A percentile compares a stretch with the other conserved stretches of the same genome.
These are phyloP conservation scores for Drosophila phalerata DNA, from an alignment of 2,888 invertebrate species.

Conservation along the genomic window DNA sequence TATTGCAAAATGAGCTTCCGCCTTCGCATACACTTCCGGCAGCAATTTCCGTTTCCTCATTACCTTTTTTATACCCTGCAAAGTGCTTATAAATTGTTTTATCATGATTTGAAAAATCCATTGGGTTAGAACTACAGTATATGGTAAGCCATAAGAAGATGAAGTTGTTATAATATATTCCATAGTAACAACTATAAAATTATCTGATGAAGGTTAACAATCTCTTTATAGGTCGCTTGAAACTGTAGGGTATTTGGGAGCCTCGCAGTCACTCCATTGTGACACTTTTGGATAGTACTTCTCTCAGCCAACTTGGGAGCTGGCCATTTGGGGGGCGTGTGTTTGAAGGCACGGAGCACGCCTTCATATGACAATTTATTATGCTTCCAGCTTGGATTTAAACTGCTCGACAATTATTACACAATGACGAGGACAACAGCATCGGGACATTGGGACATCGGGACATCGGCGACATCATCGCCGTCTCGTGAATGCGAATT, in stretches of 20 bases:
- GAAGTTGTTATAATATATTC: constrained; percentile 1
- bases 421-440: constrained; percentile 71
- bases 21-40: constrained; percentile 76
- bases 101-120: constrained; percentile 2
- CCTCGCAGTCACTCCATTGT: neutral
- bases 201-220: neutral
- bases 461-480: constrained; percentile 37
- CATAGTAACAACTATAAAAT: neutral
- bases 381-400: constrained; percentile 78
- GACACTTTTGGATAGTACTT: neutral
- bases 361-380: constrained; percentile 77
- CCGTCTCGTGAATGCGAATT: constrained; percentile 48
- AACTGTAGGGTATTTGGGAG: constrained; percentile 13
- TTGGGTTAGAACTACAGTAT: neutral
- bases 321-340: constrained; percentile 3
- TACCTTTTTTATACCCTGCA: constrained; percentile 65
- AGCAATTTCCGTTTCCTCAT: constrained; percentile 81
- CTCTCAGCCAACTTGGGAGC: constrained; percentile 28
- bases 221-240: neutral
- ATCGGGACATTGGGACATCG: constrained; percentile 27
- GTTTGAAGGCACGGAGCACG: constrained; percentile 24
- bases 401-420: constrained; percentile 84
- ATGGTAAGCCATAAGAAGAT: neutral
- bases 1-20: constrained; percentile 82
- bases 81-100: constrained; percentile 15